phyloP scores from a whole-genome alignment of 1,140 invertebrate genomes.

The Trachymyrmex septentrionalis region DNA sequence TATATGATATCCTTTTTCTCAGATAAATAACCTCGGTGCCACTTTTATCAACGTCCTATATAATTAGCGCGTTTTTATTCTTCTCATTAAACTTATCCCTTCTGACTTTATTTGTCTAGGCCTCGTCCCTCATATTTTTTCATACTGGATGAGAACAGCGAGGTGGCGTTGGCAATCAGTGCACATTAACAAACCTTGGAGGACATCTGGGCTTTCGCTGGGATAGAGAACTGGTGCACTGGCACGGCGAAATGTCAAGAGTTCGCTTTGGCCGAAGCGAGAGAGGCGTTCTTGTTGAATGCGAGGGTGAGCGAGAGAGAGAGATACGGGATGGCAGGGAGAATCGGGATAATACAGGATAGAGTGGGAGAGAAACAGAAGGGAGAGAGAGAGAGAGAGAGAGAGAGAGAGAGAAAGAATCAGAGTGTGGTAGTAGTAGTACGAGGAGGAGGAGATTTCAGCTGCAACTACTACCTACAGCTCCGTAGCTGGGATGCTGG shows the following conservation, averaged over 20 bases:
- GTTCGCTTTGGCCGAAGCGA: slow-evolving; percentile 71
- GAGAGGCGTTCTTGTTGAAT: slow-evolving; percentile 22
- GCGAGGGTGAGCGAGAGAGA: slow-evolving; percentile 58
- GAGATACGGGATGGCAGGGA: slow-evolving; percentile 58
- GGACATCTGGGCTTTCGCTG: slow-evolving; percentile 72
- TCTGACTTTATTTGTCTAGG: slow-evolving; percentile 20
- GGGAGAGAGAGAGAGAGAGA: slow-evolving; percentile 1
- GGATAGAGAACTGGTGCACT: slow-evolving; percentile 70
- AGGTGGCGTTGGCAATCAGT: slow-evolving; percentile 67
- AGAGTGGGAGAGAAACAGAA: slow-evolving; percentile 59
- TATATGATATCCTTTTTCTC: neutral
- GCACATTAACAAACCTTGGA: slow-evolving; percentile 71
- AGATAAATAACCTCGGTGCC: neutral
- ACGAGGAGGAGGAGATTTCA: slow-evolving; percentile 71
- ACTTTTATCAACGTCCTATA: neutral
- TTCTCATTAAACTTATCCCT: slow-evolving; percentile 35
- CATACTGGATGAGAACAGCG: slow-evolving; percentile 1
- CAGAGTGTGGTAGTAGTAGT: slow-evolving; percentile 11
- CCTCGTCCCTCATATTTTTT: neutral
- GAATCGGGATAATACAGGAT: slow-evolving; percentile 30
- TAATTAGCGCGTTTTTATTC: slow-evolving; percentile 13
- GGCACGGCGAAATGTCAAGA: slow-evolving; percentile 76
- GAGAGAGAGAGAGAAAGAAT: neutral
- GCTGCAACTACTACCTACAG: slow-evolving; percentile 76
- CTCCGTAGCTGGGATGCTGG: slow-evolving; percentile 81